phyloP scores from a whole-genome alignment of 2,888 invertebrate genomes.

The Sepioteuthis lessoniana region DNA sequence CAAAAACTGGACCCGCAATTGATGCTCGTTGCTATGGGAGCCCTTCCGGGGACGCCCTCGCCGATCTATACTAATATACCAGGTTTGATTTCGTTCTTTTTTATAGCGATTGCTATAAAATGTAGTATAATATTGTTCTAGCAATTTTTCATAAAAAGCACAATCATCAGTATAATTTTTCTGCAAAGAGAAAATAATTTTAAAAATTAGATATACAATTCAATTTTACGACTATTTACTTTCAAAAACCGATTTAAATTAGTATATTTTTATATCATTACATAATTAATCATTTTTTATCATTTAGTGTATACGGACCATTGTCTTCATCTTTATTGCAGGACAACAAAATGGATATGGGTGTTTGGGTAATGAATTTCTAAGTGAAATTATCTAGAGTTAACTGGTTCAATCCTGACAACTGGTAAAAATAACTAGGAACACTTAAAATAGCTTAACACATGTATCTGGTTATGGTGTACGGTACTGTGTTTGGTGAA shows the following conservation, averaged over 20 bases:
- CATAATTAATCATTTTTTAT: too few relatives aligned
- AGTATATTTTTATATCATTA: too few relatives aligned
- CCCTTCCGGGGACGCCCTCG: constrained; percentile 35
- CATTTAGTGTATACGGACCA: too few relatives aligned
- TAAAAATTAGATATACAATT: background rate
- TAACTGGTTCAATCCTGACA: too few relatives aligned
- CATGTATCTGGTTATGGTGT: too few relatives aligned
- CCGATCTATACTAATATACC: constrained; percentile 45
- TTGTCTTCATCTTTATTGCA: too few relatives aligned
- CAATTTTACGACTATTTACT: background rate
- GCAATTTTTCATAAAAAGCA: constrained; percentile 13
- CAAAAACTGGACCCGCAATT: constrained; percentile 38
- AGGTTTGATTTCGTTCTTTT: constrained; percentile 36
- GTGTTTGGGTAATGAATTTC: too few relatives aligned
- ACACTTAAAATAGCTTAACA: too few relatives aligned
- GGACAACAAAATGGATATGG: too few relatives aligned
- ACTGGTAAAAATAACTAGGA: too few relatives aligned
- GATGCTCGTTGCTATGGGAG: background rate
- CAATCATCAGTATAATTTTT: constrained; percentile 40
- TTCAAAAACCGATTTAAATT: background rate
- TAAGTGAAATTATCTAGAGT: too few relatives aligned
- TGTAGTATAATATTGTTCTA: constrained; percentile 35
- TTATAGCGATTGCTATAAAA: constrained; percentile 43
- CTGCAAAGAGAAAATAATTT: constrained; percentile 14
- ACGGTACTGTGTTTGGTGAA: too few relatives aligned